phyloP scores from a whole-genome alignment of 2,113 vertebrate species.

The Furnarius figulus region DNA sequence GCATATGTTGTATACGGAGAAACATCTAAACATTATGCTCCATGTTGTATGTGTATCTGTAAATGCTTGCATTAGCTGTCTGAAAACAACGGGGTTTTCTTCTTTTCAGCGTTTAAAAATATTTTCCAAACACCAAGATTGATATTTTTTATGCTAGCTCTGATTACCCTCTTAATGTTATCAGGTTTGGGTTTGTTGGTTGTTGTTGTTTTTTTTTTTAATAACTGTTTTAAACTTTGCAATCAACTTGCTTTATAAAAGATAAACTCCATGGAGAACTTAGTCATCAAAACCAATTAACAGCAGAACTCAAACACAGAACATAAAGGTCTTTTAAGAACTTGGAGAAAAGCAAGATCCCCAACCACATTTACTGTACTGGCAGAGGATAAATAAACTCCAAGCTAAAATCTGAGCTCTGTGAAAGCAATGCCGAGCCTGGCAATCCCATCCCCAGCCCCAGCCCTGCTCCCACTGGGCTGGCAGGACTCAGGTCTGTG shows the following conservation, averaged over 20 bases:
- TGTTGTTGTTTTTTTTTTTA: background rate
- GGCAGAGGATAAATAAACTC: constrained; percentile 29
- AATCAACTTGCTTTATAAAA: background rate
- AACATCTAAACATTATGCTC: constrained; percentile 83
- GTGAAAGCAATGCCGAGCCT: background rate
- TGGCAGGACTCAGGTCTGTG: background rate
- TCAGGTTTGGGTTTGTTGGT: background rate
- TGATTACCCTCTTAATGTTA: constrained; percentile 49
- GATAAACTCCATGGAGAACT: constrained; percentile 34
- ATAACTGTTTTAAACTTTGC: constrained; percentile 29
- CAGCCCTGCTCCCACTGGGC: background rate
- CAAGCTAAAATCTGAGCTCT: background rate
- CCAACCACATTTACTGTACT: background rate
- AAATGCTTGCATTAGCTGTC: constrained; percentile 79
- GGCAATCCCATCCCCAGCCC: background rate
- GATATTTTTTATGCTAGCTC: constrained; percentile 67
- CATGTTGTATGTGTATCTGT: constrained; percentile 79
- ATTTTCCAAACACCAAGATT: constrained; percentile 74
- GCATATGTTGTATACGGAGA: constrained; percentile 81
- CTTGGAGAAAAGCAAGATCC: constrained; percentile 37
- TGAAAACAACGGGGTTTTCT: constrained; percentile 76
- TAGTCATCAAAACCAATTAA: constrained; percentile 51
- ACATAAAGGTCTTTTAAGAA: constrained; percentile 49
- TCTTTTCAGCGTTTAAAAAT: constrained; percentile 67
- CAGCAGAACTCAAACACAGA: constrained; percentile 35